A percentile compares a stretch with the other conserved stretches of the same genome.
Conservation (phyloP, 2,113 vertebrate genomes). For the Melanostigma gelatinosum region DNA sequence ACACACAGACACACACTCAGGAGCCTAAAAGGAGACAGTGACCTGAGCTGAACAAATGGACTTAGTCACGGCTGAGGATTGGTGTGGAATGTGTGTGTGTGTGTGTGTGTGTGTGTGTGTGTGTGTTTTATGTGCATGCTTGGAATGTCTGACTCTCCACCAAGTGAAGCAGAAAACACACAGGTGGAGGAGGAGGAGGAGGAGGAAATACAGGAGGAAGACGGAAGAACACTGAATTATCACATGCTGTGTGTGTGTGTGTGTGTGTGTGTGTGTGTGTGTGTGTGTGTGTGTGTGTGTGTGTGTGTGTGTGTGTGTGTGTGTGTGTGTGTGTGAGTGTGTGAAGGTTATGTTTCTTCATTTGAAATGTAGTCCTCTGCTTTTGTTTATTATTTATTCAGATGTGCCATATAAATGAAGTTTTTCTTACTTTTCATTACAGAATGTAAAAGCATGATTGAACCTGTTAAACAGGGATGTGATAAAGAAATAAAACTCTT, state of each 20-base stretch:
- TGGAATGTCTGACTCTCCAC: constrained; percentile 75
- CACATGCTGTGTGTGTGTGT: neutral
- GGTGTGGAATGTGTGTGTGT: constrained; percentile 72
- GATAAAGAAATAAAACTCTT: neutral
- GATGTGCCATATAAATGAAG: neutral
- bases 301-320: neutral
- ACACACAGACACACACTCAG: constrained; percentile 21
- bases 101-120: constrained; percentile 24
- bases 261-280: neutral
- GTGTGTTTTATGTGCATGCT: constrained; percentile 56
- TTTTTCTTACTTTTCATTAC: neutral
- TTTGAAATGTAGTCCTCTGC: neutral
- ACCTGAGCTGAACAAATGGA: constrained; percentile 82
- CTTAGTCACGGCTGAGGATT: constrained; percentile 83
- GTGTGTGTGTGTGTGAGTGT: neutral
- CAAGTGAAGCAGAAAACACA: constrained; percentile 75
- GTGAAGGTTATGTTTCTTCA: neutral
- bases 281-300: neutral
- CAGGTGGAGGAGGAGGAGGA: constrained; percentile 59
- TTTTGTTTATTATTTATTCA: neutral
- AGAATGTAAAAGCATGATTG: neutral
- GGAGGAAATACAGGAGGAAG: constrained; percentile 27
- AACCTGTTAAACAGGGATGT: neutral
- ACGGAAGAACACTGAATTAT: neutral
- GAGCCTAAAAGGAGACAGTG: constrained; percentile 72